A percentile compares a stretch with the other conserved stretches of the same genome.
Evolutionary conservation across 1,140 invertebrate genomes (phyloP).

Genomic region (Hydropsyche tenuis): DNA sequence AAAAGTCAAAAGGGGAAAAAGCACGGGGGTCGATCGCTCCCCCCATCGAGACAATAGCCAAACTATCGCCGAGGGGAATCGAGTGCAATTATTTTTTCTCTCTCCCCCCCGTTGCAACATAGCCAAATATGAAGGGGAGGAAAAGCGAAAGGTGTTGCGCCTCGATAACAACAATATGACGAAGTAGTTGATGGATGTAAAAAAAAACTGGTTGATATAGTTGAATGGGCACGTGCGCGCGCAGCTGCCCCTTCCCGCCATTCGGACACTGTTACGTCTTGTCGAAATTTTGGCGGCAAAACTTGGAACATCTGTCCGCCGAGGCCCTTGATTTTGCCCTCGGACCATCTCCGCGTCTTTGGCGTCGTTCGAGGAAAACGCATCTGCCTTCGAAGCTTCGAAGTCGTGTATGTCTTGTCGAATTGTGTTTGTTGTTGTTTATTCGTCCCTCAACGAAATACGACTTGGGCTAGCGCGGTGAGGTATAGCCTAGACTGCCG

Average conservation of each 20-base stretch:
- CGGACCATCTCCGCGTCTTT: background rate
- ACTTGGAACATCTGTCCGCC: conserved; percentile 42
- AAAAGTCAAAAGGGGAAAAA: background rate
- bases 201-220: conserved; percentile 41
- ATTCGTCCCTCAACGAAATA: no score
- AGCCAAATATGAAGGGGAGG: background rate
- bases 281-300: conserved; percentile 46
- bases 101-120: conserved; percentile 27
- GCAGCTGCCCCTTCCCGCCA: conserved; percentile 46
- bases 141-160: conserved; percentile 26
- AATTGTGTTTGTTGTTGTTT: no score
- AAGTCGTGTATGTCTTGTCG: no score
- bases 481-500: no score
- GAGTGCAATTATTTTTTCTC: conserved; percentile 26
- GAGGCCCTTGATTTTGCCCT: conserved; percentile 13
- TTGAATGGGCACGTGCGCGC: conserved; percentile 50
- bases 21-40: background rate
- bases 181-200: background rate
- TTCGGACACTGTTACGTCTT: conserved; percentile 28
- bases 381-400: no score
- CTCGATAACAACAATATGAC: no score
- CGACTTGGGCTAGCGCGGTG: no score
- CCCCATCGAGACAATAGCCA: conserved; percentile 7
- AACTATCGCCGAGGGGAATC: background rate
- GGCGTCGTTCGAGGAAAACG: background rate